Evolutionary conservation across 2,888 invertebrate genomes (phyloP).

Genomic region (Leptopilina syphax): DNA sequence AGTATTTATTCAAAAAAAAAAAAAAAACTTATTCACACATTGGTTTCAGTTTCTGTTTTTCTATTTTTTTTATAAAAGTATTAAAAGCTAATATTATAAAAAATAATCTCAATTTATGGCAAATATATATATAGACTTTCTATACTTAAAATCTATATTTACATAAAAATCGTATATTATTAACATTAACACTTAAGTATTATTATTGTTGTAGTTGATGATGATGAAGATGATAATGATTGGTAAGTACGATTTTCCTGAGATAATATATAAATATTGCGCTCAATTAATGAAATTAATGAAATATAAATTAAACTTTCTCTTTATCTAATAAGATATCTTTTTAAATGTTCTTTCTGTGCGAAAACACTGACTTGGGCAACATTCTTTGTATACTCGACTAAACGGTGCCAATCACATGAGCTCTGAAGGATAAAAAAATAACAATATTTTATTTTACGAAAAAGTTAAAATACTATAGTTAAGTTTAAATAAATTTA

Average conservation of each 20-base stretch:
- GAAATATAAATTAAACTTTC: neutral
- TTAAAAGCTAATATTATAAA: no score
- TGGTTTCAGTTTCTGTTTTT: no score
- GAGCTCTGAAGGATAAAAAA: neutral
- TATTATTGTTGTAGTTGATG: neutral
- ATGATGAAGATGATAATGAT: neutral
- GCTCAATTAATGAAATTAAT: neutral
- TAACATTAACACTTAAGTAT: neutral
- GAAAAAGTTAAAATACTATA: no score
- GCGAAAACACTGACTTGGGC: neutral
- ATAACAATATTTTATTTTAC: neutral
- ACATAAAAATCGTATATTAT: neutral
- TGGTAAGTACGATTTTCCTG: neutral
- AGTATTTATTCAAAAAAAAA: no score
- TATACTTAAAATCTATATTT: constrained; percentile 5
- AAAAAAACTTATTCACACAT: no score
- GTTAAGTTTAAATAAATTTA: no score
- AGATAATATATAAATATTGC: neutral
- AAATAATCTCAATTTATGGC: no score
- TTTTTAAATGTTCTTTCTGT: neutral
- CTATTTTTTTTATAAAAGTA: no score
- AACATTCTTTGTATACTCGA: neutral
- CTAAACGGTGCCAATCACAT: neutral
- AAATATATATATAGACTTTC: neutral
- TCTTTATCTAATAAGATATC: neutral